Evolutionary conservation across 2,888 invertebrate species (phyloP), one percentile per base, ranked within the genome.

Genomic region (Osmoderma eremita): DNA sequence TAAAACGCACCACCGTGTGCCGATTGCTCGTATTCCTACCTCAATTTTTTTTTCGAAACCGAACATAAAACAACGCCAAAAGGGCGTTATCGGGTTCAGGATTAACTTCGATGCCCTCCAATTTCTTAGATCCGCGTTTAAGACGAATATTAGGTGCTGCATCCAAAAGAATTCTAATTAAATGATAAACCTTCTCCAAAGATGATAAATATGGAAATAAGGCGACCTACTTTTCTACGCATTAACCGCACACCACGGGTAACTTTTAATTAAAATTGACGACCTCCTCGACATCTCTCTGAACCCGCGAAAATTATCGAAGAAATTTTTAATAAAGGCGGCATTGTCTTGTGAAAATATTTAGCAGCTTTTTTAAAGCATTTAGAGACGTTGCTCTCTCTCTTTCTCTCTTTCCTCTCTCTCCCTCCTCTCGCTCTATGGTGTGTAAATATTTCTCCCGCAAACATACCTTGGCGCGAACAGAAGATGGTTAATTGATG

Each of bases 161-260:
- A 20, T 45, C 22, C 45, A 48, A 61, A 61, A 61, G 58, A 61
- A 61, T 61, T 61, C 58, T 61, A 61, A 61, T 61, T 61, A 61
- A 61, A 61, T 61, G 58, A 61, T 61, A 61, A 61, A 61, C 58
- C 58, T 45, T n/a, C 58, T 10, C 17, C 17, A 30, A 61, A 61
- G 58, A 61, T 48, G 58, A 61, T 61, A 45, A 61, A 61, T 61
- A 61, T 61, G 58, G 45, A 61, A 61, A 61, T 61, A 30, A 15
- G 45, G 22, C 45, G 42, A 24, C 42, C 45, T 45, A 45, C 45
- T 45, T 61, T 24, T 18, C 38, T 53, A 18, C 53, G 17, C 17
- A 45, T 61, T 61, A 61, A 45, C 58, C 58, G 30, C 30, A 30
- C 58, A 61, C 17, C 36, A 12, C 24, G 45, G 58, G 45, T 45